Conservation (phyloP, 2,888 invertebrate species). For the Aspidapion aeneum region DNA sequence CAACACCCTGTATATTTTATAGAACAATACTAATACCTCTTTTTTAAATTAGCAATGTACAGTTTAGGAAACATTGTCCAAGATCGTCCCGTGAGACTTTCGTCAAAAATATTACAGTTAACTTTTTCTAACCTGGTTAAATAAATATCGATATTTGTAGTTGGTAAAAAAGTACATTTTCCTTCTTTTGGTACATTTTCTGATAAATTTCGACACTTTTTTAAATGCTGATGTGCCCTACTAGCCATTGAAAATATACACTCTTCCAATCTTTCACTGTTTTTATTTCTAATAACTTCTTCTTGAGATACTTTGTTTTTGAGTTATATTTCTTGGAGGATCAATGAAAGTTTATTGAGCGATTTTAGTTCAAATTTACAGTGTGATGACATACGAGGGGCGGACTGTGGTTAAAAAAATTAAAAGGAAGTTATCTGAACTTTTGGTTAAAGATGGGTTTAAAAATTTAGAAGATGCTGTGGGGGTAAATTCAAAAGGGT, state of each 20-base stretch:
- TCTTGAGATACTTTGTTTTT: slow-evolving; percentile 81
- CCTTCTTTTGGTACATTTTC: slow-evolving; percentile 60
- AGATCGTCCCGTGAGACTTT: slow-evolving; percentile 59
- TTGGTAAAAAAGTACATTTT: slow-evolving; percentile 67
- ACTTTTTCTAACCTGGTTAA: slow-evolving; percentile 65
- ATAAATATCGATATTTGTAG: slow-evolving; percentile 64
- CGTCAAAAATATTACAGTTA: slow-evolving; percentile 74
- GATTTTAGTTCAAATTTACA: slow-evolving; percentile 87
- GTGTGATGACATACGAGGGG: slow-evolving; percentile 80
- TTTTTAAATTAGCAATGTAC: slow-evolving; percentile 62
- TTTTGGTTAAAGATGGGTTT: slow-evolving; percentile 66
- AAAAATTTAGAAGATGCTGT: slow-evolving; percentile 68
- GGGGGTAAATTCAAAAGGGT: slow-evolving; percentile 53
- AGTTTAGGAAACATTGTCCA: slow-evolving; percentile 62
- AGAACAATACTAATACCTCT: slow-evolving; percentile 49
- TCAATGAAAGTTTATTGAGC: slow-evolving; percentile 74
- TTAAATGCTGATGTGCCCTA: slow-evolving; percentile 77
- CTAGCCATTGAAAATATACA: slow-evolving; percentile 79
- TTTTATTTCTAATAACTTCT: slow-evolving; percentile 63
- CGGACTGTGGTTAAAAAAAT: slow-evolving; percentile 79
- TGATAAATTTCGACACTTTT: slow-evolving; percentile 57
- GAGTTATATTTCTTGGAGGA: slow-evolving; percentile 79
- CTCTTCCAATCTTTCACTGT: slow-evolving; percentile 66
- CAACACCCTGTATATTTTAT: too few species aligned
- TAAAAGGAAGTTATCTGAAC: slow-evolving; percentile 72